These are phyloP conservation scores for Acanthochromis polyacanthus DNA, from an alignment of 2,113 vertebrate species.

Conservation along the genomic window DNA sequence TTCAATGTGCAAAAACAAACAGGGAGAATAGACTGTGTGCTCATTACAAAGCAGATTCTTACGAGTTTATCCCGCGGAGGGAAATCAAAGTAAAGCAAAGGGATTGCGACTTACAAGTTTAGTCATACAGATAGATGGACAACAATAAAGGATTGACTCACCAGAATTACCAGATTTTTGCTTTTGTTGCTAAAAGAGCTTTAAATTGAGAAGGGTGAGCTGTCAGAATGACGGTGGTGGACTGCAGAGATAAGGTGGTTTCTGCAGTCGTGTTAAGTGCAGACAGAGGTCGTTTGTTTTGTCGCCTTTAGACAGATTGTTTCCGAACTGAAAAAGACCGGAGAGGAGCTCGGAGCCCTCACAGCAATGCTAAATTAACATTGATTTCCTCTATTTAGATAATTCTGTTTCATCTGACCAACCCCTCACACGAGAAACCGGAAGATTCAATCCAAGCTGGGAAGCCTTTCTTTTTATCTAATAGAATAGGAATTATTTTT, in stretches of 20 bases:
- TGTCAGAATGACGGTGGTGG: conserved; percentile 35
- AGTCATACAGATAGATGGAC: conserved; percentile 16
- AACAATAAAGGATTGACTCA: conserved; percentile 1
- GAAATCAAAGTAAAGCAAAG: conserved; percentile 21
- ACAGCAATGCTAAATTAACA: conserved; percentile 28
- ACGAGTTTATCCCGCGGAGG: conserved; percentile 11
- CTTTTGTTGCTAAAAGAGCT: conserved; percentile 20
- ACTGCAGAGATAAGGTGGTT: conserved; percentile 48
- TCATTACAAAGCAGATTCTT: conserved; percentile 11
- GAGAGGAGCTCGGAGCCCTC: background rate
- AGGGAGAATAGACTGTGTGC: conserved; percentile 9
- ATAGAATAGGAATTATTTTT: background rate
- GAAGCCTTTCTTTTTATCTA: conserved; percentile 24
- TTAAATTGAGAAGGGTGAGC: conserved; percentile 43
- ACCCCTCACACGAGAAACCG: background rate
- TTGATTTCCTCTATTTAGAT: conserved; percentile 43
- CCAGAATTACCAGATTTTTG: conserved; percentile 16
- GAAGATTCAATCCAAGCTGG: conserved; percentile 13
- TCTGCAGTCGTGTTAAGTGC: conserved; percentile 14
- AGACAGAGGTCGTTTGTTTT: conserved; percentile 33
- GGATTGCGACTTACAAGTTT: conserved; percentile 4
- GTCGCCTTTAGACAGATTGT: conserved; percentile 25
- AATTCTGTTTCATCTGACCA: conserved; percentile 34
- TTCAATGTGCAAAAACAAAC: conserved; percentile 6
- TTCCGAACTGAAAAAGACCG: conserved; percentile 4